Percentiles rank a stretch among this genome's conserved stretches.
These are phyloP conservation scores for Metacarcinus magister DNA, from an alignment of 2,888 invertebrate species.

Conservation along the genomic window DNA sequence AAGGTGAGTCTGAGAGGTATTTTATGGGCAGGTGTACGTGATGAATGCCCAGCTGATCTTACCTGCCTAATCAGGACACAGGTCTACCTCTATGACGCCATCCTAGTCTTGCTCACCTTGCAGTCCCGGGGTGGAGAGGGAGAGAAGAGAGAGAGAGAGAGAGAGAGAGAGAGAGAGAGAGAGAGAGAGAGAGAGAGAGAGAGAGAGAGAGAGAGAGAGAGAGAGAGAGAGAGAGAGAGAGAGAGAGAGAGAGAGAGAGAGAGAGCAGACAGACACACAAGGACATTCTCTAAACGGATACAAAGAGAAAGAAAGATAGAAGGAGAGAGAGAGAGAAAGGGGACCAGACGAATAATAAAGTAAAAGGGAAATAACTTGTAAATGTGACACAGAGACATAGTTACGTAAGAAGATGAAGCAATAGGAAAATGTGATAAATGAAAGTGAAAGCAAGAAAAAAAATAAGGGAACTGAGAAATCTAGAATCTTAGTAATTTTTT, in stretches of 20 bases:
- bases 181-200: slow-evolving; percentile 39
- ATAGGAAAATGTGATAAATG: not conserved
- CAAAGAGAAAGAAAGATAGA: not conserved
- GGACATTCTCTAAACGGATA: too few relatives aligned
- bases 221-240: not conserved
- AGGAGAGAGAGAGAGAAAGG: slow-evolving; percentile 11
- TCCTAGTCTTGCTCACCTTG: not conserved
- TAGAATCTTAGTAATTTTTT: too few relatives aligned
- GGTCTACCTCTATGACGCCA: not conserved
- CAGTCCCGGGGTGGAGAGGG: not conserved
- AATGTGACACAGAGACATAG: too few relatives aligned
- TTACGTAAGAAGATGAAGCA: not conserved
- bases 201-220: slow-evolving; percentile 26
- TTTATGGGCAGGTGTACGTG: not conserved
- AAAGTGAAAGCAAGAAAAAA: not conserved
- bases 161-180: slow-evolving; percentile 44
- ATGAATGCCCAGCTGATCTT: not conserved
- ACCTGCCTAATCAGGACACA: not conserved
- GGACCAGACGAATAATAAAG: not conserved
- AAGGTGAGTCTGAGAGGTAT: not conserved
- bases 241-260: not conserved
- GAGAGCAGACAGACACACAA: not conserved
- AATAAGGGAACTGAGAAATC: not conserved
- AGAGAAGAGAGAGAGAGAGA: not conserved
- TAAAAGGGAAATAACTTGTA: not conserved